phyloP scores from a whole-genome alignment of 2,797 vertebrate genomes.

The Peromyscus aztecus region DNA sequence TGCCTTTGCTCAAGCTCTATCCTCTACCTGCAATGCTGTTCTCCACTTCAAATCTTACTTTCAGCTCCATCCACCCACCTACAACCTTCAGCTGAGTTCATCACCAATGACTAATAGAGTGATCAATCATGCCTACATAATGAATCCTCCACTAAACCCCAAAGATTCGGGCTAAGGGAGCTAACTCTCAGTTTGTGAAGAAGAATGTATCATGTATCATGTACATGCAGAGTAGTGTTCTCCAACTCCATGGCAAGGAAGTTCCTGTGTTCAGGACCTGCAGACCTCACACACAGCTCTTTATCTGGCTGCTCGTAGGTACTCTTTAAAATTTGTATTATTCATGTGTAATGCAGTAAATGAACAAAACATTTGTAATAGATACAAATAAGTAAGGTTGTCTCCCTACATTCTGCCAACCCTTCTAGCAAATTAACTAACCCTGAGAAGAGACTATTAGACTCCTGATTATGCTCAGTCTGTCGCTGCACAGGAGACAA shows the following conservation, averaged over 20 bases:
- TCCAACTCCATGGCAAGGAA: not conserved
- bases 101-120: not conserved
- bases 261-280: not conserved
- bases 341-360: not conserved
- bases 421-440: not conserved
- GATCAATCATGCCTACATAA: not conserved
- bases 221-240: too few relatives aligned
- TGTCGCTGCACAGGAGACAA: not conserved
- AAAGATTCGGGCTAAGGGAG: not conserved
- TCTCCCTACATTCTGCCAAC: not conserved
- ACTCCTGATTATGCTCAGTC: not conserved
- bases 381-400: not conserved
- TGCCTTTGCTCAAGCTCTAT: not conserved
- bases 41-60: not conserved
- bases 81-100: not conserved
- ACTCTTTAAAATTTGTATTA: not conserved
- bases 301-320: not conserved
- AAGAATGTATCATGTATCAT: not conserved
- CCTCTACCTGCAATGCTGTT: not conserved
- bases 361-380: not conserved
- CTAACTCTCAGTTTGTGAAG: not conserved
- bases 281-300: not conserved
- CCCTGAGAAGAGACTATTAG: not conserved
- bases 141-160: not conserved
- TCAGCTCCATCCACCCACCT: not conserved